Conservation (phyloP, 2,113 vertebrate genomes). For the Lepus europaeus region DNA sequence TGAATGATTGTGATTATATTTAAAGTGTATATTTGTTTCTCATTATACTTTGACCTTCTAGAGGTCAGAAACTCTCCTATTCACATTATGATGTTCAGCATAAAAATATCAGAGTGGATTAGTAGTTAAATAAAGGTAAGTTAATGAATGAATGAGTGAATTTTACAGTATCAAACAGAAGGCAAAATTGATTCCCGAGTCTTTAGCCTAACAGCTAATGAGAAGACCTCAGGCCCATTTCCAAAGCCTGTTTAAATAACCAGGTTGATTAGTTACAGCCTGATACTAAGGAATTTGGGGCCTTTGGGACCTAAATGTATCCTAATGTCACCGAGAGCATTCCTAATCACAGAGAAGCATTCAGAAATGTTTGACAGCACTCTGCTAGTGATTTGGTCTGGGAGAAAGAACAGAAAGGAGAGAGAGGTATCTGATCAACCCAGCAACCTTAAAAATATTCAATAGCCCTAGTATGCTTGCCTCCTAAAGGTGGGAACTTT, state of each 20-base stretch:
- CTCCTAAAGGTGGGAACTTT: not conserved
- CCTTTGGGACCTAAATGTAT: constrained; percentile 36
- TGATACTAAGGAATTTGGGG: not conserved
- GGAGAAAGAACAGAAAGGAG: not conserved
- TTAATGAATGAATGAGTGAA: not conserved
- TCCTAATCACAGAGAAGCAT: not conserved
- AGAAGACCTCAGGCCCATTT: not conserved
- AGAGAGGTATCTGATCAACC: not conserved
- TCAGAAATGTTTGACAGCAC: not conserved
- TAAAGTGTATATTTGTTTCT: not conserved
- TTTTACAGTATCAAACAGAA: not conserved
- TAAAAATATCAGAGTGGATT: not conserved
- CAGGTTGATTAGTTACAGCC: not conserved
- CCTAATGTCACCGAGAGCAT: not conserved
- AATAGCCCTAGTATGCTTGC: not conserved
- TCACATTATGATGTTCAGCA: not conserved
- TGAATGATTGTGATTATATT: constrained; percentile 9
- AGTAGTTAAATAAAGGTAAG: constrained; percentile 3
- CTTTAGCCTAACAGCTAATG: not conserved
- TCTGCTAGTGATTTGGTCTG: not conserved
- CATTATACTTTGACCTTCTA: not conserved
- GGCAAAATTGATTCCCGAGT: not conserved
- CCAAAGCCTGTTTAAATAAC: not conserved
- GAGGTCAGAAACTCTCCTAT: not conserved
- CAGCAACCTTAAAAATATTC: not conserved